phyloP scores from a whole-genome alignment of 2,113 vertebrate genomes.

The Regulus satrapa region DNA sequence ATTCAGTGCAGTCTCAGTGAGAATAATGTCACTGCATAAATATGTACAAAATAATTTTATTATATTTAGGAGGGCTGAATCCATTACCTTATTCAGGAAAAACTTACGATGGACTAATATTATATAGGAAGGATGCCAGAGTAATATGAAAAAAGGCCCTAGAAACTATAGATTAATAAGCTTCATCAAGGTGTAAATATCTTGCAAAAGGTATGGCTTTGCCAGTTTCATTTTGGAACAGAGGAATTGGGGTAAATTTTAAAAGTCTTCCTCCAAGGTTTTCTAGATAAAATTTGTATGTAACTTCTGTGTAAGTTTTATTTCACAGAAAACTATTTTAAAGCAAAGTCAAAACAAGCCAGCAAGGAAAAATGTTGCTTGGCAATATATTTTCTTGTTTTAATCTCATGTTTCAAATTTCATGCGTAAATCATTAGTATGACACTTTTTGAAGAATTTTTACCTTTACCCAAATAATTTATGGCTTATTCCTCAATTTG shows the following conservation, averaged over 20 bases:
- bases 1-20: background rate
- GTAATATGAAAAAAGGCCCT: background rate
- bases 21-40: background rate
- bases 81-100: background rate
- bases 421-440: background rate
- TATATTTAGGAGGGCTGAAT: background rate
- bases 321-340: background rate
- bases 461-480: background rate
- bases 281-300: background rate
- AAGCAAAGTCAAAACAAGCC: background rate
- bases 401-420: background rate
- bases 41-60: background rate
- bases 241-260: background rate
- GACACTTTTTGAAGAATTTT: background rate
- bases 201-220: background rate
- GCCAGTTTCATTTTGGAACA: background rate
- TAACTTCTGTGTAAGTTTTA: background rate
- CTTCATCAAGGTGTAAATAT: background rate
- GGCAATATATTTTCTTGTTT: background rate
- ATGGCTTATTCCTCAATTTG: background rate
- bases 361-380: background rate
- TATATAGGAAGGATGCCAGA: background rate
- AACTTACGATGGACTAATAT: background rate
- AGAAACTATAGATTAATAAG: background rate
- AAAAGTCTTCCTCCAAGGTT: background rate